A percentile compares a stretch with the other conserved stretches of the same genome.
Conservation (phyloP, 2,797 vertebrate genomes). For the Forpus xanthops region DNA sequence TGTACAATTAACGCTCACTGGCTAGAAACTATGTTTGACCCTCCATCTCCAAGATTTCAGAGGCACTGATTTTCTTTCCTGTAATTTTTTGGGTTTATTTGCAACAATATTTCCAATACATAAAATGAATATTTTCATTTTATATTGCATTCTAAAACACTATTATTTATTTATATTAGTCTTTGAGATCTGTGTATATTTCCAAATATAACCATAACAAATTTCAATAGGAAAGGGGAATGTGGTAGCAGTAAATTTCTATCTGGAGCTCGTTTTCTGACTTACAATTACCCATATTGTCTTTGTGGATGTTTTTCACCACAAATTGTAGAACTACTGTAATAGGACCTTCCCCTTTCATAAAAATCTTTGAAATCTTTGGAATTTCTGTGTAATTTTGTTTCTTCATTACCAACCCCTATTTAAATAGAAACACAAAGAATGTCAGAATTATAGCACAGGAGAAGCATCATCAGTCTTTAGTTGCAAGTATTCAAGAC, state of each 20-base stretch:
- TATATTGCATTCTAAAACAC: neutral
- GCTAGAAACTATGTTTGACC: neutral
- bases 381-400: neutral
- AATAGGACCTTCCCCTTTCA: neutral
- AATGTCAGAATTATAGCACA: neutral
- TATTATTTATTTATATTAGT: neutral
- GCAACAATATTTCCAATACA: neutral
- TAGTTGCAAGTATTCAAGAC: neutral
- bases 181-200: neutral
- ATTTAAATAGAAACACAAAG: neutral
- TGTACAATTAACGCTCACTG: neutral
- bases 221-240: neutral
- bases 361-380: neutral
- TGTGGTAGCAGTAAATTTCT: neutral
- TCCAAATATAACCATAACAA: neutral
- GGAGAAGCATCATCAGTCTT: neutral
- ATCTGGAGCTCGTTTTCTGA: neutral
- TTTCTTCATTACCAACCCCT: neutral
- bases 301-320: neutral
- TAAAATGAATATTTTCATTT: neutral
- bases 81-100: neutral
- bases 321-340: neutral
- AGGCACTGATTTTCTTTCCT: neutral
- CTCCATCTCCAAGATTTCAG: neutral
- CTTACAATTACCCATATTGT: neutral